Evolutionary conservation across 92 coral and sea anemone genomes (phyloP), one percentile per base, ranked within the genome.

Genomic region (Virgularia gustaviana): DNA sequence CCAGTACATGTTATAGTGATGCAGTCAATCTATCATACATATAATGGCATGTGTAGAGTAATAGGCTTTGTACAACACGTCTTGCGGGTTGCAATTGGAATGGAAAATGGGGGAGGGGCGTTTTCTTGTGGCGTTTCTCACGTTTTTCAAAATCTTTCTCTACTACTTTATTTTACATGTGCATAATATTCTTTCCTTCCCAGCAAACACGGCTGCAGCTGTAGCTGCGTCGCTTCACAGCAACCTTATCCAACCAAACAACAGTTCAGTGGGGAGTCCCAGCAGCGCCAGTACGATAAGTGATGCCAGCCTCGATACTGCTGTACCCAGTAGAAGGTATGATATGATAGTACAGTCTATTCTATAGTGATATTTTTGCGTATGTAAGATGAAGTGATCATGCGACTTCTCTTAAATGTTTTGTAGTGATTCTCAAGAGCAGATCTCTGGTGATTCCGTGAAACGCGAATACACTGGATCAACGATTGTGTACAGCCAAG

Each of bases 201-300:
- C 45, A 91, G 97, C 96, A 58, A 84, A 81, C 29, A 76, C 96
- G 42, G 85, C 89, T 11, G 99, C 96, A 9, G 95, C 86, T 27
- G 94, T 94, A 10, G 86, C 99, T 0, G 95, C 99, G 6, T 96
- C 96, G 5, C 80, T 94, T 79, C 90, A 87, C 78, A 77, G 85
- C 76, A 89, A 94, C 36, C 86, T 87, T 55, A 57, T 86, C 47
- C 94, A 84, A 18, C 76, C 63, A 61, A 87, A 91, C 18, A 86
- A 84, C 33, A 89, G 99, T 47, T 68, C 61, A 24, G 28, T 68
- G 4, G 79, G 90, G 73, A 91, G 97, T 73, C 95, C 81, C 31
- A 90, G 99, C 30, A 89, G 94, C 70, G 88, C 89, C 47, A 94
- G 96, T 44, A 90, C 89, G 19, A 89, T 94, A 36, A 94, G 99